Conservation (phyloP, 2,797 vertebrate genomes). For the Sebastes vulpes region DNA sequence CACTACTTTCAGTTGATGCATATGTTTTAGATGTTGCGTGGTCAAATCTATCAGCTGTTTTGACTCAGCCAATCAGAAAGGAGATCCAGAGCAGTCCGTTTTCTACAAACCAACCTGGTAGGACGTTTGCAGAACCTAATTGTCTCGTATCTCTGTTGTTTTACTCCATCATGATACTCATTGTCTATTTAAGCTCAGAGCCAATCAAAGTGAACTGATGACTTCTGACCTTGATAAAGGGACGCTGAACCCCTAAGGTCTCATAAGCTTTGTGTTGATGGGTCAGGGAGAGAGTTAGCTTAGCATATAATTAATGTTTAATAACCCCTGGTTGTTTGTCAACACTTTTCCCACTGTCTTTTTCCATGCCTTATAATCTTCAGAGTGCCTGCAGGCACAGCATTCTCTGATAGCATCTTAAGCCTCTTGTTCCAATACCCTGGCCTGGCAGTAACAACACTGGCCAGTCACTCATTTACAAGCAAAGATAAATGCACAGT, state of each 20-base stretch:
- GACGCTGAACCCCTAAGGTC: constrained; percentile 78
- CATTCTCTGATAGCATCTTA: constrained; percentile 86
- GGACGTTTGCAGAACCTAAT: not conserved
- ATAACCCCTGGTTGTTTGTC: constrained; percentile 89
- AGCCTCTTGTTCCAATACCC: constrained; percentile 89
- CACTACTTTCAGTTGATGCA: not conserved
- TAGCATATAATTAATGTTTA: constrained; percentile 89
- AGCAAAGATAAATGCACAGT: constrained; percentile 86
- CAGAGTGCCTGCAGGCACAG: constrained; percentile 85
- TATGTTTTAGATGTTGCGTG: not conserved
- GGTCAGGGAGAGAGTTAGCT: constrained; percentile 82
- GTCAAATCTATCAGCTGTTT: not conserved
- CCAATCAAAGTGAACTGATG: constrained; percentile 77
- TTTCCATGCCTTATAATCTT: constrained; percentile 85
- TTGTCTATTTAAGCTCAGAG: constrained; percentile 63
- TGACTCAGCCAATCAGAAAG: not conserved
- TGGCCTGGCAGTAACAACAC: constrained; percentile 84
- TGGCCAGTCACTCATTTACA: constrained; percentile 89
- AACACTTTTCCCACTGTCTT: constrained; percentile 83
- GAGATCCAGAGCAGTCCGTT: not conserved
- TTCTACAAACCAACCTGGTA: not conserved
- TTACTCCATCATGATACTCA: constrained; percentile 46
- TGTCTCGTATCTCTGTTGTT: constrained; percentile 5
- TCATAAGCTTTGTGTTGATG: constrained; percentile 81
- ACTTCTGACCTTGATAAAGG: constrained; percentile 87